Evolutionary conservation across 2,888 invertebrate species (phyloP), one percentile per base, ranked within the genome.

Genomic region (Caenorhabditis uteleia): DNA sequence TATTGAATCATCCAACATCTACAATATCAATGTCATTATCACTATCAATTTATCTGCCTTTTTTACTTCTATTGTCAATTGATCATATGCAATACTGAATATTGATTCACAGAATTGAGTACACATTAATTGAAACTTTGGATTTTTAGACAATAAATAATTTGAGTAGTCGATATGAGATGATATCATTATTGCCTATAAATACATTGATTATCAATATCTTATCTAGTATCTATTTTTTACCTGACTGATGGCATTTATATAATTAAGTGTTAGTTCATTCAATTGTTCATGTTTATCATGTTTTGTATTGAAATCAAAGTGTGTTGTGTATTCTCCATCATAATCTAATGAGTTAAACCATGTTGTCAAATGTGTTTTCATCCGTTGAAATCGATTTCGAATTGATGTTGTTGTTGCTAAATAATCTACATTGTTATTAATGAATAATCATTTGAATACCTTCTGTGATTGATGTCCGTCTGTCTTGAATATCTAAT

Each of bases 321-420:
- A 56, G 18, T 44, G 6, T 16, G 55, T 27, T 8, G 50, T 48
- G 42, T 67, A 70, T 34, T 70, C 68, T 8, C 65, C 65, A 46
- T 70, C 70, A 38, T 70, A 70, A 44, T 70, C 70, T 26, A 70
- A 58, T n/a, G 70, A 64, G 29, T 68, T 68, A 44, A 70, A 68
- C 70, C 70, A 70, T 18, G 57, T 46, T 6, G 64, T 64, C 14
- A 64, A 20, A 38, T 64, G 64, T 2, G 58, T 54, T 36, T 58
- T 64, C 64, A 64, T 64, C 18, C 49, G 44, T 46, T 64, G 57
- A 23, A 64, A 53, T 26, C 57, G 23, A 18, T 57, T 40, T 6
- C 62, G 62, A 20, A 62, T 47, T 8, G 29, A 48, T n/a, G 48
- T 47, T 12, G 56, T 57, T 10, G 26, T 46, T 60, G 34, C 8